Base-by-base conservation (phyloP, 2,797 vertebrate genomes). In the Danio choprae region DNA sequence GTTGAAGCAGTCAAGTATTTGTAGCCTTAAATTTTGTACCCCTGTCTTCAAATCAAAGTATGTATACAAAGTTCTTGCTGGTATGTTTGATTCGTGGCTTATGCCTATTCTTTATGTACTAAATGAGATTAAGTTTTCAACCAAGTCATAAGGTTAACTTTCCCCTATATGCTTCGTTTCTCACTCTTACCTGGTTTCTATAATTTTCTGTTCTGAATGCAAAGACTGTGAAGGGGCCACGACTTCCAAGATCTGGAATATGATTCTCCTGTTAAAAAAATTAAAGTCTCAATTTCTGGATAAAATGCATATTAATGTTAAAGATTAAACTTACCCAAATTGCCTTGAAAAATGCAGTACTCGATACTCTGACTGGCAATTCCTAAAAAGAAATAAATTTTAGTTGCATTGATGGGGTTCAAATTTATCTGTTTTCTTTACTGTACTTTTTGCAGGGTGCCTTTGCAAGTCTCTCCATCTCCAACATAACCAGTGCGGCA, bases 151-250 rank as follows among this genome's bases (percentile, higher is more conserved):
- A 29, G 29, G 29, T 29, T 29, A 29, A 29, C 29, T 29, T 29
- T 29, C 3, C 29, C 29, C 29, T 29, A 29, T 29, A 29, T 29
- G 29, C 29, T 29, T 29, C 29, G 29, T 29, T 29, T 29, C 29
- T 29, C 29, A 29, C 29, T 29, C 29, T 29, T 29, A 29, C 29
- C 29, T 29, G 29, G 29, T 29, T 29, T 29, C 1, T 29, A 29
- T 29, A 29, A 29, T 29, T 60, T 0, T 89, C 7, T 0, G 53
- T 64, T 0, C 0, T 91, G 0, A 97, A 97, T 3, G 71, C 90
- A 2, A 99, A 97, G 8, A 98, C 88, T 0, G 97, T 99, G 91
- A 96, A 98, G 0, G 97, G 95, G 0, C 97, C 98, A 0, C 91
- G 83, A 0, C 91, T 90, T 1, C 74, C 29, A 18, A 98, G 74